phyloP scores from a whole-genome alignment of 2,888 invertebrate genomes.

The Parelbella ahira region DNA sequence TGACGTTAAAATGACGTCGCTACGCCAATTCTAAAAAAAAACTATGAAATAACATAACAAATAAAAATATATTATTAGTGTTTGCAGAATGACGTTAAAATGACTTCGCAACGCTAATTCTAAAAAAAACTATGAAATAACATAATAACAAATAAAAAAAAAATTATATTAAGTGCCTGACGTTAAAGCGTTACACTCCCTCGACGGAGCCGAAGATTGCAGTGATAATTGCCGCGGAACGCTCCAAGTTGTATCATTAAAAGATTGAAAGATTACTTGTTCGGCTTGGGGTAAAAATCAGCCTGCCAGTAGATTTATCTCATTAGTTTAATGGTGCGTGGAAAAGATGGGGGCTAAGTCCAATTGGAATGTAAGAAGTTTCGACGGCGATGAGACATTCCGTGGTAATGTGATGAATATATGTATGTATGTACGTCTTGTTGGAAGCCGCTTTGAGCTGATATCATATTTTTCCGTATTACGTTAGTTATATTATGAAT shows the following conservation, averaged over 20 bases:
- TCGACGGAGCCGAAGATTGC: conserved; percentile 26
- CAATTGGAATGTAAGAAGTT: conserved; percentile 21
- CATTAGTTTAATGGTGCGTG: conserved; percentile 75
- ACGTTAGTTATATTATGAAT: too few species aligned
- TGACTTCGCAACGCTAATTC: not conserved
- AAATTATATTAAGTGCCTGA: conserved; percentile 7
- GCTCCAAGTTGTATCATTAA: conserved; percentile 69
- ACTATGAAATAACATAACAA: too few species aligned
- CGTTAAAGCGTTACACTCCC: conserved; percentile 1
- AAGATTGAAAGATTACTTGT: conserved; percentile 74
- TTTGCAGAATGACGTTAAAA: too few species aligned
- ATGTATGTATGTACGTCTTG: too few species aligned
- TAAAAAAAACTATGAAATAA: not conserved
- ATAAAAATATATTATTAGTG: too few species aligned
- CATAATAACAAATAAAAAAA: not conserved
- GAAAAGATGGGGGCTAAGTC: conserved; percentile 42
- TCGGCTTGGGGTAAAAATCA: conserved; percentile 62
- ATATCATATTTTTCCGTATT: too few species aligned
- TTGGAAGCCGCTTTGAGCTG: too few species aligned
- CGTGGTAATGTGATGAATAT: conserved; percentile 11
- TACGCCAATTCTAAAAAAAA: too few species aligned
- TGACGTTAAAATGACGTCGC: too few species aligned
- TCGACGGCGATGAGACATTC: conserved; percentile 4
- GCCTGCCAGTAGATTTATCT: conserved; percentile 66
- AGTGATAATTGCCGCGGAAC: conserved; percentile 49